Evolutionary conservation across 2,888 invertebrate species (phyloP).

Genomic region (Parnassius apollo): DNA sequence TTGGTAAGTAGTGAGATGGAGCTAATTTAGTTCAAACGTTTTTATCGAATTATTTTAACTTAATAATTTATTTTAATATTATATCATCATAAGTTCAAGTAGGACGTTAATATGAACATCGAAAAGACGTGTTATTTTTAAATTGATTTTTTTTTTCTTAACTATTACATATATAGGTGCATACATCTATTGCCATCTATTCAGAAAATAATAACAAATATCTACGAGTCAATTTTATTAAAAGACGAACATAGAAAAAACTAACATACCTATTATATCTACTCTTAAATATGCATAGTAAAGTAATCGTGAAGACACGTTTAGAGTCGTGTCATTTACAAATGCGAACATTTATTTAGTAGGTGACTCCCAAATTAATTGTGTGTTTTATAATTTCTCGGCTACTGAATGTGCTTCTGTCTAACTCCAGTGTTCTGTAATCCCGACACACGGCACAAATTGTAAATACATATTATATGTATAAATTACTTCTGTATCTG

Average conservation of each 20-base stretch:
- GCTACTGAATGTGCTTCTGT: conserved; percentile 32
- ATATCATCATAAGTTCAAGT: conserved; percentile 20
- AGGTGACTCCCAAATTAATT: conserved; percentile 28
- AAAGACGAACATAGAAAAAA: conserved; percentile 40
- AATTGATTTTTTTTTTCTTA: conserved; percentile 13
- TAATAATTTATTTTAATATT: conserved; percentile 33
- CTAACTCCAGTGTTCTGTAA: conserved; percentile 37
- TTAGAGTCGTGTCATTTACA: conserved; percentile 15
- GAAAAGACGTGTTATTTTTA: conserved; percentile 19
- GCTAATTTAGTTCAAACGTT: conserved; percentile 48
- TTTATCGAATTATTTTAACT: conserved; percentile 41
- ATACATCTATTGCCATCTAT: conserved; percentile 15
- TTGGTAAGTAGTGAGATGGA: conserved; percentile 40
- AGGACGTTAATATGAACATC: conserved; percentile 16
- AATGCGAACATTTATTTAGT: conserved; percentile 26
- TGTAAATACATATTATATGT: conserved; percentile 45
- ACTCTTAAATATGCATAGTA: neutral
- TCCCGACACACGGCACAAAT: conserved; percentile 52
- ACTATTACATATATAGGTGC: conserved; percentile 1
- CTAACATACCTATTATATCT: conserved; percentile 18
- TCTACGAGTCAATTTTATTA: conserved; percentile 68
- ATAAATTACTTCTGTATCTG: conserved; percentile 60
- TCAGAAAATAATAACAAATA: conserved; percentile 41
- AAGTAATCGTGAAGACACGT: conserved; percentile 13
- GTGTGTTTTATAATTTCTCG: conserved; percentile 30